Percentiles rank a stretch among this genome's conserved stretches.
Conservation (phyloP, 2,888 invertebrate species). For the Noctua comes region DNA sequence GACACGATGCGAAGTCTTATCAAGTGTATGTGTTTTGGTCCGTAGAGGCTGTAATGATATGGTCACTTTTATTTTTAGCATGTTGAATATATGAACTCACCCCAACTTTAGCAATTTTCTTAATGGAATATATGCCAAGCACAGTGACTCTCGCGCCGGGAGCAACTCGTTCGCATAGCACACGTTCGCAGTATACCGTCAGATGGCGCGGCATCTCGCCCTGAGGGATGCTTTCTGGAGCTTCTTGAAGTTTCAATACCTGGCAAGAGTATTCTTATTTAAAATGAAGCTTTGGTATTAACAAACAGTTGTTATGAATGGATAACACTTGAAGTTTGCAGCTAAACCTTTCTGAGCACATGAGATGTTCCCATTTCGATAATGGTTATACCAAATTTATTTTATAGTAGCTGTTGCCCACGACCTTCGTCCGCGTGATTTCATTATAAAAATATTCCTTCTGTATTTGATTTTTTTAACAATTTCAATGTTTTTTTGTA, state of each 20-base stretch:
- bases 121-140: conserved; percentile 98
- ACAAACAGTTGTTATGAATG: background rate
- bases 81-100: conserved; percentile 78
- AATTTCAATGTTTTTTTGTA: too few relatives aligned
- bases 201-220: conserved; percentile 99
- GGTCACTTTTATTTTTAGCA: background rate
- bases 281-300: background rate
- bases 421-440: too few relatives aligned
- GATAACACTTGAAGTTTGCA: background rate
- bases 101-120: conserved; percentile 93
- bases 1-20: background rate
- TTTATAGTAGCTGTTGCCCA: background rate
- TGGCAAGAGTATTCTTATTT: conserved; percentile 53
- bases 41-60: background rate
- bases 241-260: conserved; percentile 98
- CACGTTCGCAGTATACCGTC: conserved; percentile 97
- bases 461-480: too few relatives aligned
- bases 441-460: too few relatives aligned
- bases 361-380: background rate
- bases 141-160: conserved; percentile 98
- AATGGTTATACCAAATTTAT: background rate
- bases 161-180: conserved; percentile 97
- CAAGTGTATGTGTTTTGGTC: background rate
- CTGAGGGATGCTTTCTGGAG: conserved; percentile 96
- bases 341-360: background rate